These are phyloP conservation scores for Astreopora myriophthalma DNA, from an alignment of 64 coral and sea anemone species.

Conservation along the genomic window DNA sequence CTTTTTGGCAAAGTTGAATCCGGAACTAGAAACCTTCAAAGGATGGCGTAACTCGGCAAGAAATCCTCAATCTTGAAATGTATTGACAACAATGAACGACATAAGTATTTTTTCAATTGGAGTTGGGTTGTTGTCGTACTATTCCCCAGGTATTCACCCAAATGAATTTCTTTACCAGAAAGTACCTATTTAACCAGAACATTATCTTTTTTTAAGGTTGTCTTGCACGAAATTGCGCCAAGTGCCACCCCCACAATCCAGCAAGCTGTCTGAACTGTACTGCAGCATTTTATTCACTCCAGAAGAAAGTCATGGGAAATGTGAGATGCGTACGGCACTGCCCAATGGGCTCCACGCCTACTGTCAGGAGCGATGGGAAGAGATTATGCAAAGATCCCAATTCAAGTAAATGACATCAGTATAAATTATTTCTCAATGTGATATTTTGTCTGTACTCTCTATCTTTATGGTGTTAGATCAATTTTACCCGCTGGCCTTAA, in stretches of 20 bases:
- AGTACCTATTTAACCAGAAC: no score
- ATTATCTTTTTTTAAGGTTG: not conserved
- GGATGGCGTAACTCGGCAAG: no score
- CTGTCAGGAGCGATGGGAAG: not conserved
- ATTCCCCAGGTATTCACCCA: no score
- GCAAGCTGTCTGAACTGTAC: conserved; percentile 7
- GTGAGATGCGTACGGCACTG: conserved; percentile 29
- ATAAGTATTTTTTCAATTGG: no score
- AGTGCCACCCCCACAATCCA: conserved; percentile 11
- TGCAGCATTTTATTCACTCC: not conserved
- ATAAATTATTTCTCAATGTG: not conserved
- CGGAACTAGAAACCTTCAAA: not conserved
- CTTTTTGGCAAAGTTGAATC: not conserved
- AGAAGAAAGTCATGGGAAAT: conserved; percentile 31
- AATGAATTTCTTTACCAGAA: no score
- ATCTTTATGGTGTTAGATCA: not conserved
- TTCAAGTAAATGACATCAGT: not conserved
- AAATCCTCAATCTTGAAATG: no score
- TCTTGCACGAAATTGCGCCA: conserved; percentile 2
- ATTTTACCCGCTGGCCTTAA: not conserved
- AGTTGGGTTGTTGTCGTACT: no score
- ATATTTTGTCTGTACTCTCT: no score
- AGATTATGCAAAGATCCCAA: conserved; percentile 27
- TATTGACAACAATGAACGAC: no score
- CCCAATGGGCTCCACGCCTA: not conserved